A percentile compares a stretch with the other conserved stretches of the same genome.
These are phyloP conservation scores for Mythimna vitellina DNA, from an alignment of 2,888 invertebrate genomes.

Conservation along the genomic window DNA sequence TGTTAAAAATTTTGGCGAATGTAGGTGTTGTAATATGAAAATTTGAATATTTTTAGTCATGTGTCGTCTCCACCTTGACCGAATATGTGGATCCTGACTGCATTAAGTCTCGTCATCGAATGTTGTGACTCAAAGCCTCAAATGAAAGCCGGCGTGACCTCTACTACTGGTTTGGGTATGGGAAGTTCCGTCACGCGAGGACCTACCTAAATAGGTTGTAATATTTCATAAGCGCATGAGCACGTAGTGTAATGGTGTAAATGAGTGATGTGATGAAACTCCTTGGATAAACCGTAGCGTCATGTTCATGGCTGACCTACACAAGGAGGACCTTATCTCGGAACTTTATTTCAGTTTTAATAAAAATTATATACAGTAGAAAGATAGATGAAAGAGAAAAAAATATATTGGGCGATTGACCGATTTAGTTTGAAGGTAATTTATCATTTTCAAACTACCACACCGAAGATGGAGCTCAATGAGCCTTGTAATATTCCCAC, in stretches of 20 bases:
- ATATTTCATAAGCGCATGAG: conserved; percentile 14
- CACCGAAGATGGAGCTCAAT: too few relatives aligned
- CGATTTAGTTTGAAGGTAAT: too few relatives aligned
- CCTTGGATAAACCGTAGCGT: conserved; percentile 1
- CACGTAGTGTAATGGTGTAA: neutral
- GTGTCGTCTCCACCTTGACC: conserved; percentile 80
- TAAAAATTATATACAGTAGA: too few relatives aligned
- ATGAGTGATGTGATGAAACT: neutral
- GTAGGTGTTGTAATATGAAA: conserved; percentile 47
- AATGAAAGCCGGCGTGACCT: conserved; percentile 80
- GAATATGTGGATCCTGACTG: conserved; percentile 80
- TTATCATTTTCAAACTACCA: too few relatives aligned
- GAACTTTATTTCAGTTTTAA: neutral
- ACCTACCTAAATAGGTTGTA: neutral
- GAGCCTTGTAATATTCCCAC: too few relatives aligned
- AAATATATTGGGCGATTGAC: too few relatives aligned
- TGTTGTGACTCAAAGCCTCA: conserved; percentile 69
- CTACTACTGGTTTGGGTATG: conserved; percentile 67
- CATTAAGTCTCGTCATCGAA: conserved; percentile 75
- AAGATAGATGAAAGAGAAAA: too few relatives aligned
- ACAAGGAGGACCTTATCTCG: neutral
- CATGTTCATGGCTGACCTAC: neutral
- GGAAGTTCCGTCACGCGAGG: neutral
- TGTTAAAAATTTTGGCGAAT: conserved; percentile 18
- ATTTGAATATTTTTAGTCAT: conserved; percentile 61